Evolutionary conservation across 1,140 invertebrate genomes (phyloP), one percentile per base, ranked within the genome.

Genomic region (Aphidius ervi): DNA sequence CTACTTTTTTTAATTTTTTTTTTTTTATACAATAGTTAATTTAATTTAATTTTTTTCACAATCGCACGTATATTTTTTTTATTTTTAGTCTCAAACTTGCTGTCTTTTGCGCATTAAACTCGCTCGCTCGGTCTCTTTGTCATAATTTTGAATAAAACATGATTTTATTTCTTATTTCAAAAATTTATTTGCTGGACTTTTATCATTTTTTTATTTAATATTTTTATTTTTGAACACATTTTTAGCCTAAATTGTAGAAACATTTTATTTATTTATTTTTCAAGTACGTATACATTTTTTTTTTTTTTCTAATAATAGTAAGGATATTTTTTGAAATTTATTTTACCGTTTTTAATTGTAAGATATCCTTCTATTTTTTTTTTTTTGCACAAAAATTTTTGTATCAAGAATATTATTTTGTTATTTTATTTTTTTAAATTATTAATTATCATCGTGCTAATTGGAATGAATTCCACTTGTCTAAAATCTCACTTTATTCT

Each of bases 381-480:
- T 61, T 63, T 64, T 71, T 75, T 69, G 71, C 72, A 70, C 72
- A 79, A 79, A 79, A 72, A 71, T 65, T 60, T 70, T 77, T 74
- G 69, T 80, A 80, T 80, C 78, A 80, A 80, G 78, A 80, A 80
- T 80, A 80, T 77, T 61, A 63, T 74, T 71, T 66, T 68, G 23
- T 23, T 31, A 31, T 31, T 31, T 31, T 31, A 31, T 31, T 31
- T 31, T 31, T 65, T 60, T 59, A 50, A 42, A 60, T 62, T 59
- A 60, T 62, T 63, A 62, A 65, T 67, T 63, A 63, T 58, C 63
- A 61, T 56, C 52, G 53, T 59, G 63, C 59, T 62, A 61, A 61
- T 61, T 54, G 31, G 52, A 58, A 50, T 48, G 56, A 59, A 61
- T 64, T 64, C 40, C 37, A 52, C 53, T 61, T 65, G 61, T 63